Evolutionary conservation across 2,888 invertebrate genomes (phyloP), one percentile per base, ranked within the genome.

Genomic region (Meteorus cinctellus): DNA sequence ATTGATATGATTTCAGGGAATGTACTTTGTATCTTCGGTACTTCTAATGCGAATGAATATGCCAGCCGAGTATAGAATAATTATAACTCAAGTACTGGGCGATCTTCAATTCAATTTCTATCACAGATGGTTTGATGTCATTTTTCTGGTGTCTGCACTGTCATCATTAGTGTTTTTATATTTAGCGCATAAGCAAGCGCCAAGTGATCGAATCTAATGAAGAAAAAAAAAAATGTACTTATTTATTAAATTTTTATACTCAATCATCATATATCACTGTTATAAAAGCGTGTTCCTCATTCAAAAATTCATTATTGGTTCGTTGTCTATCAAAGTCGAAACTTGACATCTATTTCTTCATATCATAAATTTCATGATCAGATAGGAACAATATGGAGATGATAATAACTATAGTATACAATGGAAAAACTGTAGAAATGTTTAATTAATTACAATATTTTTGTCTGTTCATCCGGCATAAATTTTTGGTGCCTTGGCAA

Each of bases 71-170:
- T 99, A 99, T 90, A 92, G 99, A 51, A 95, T 95, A 66, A 99
- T 99, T 69, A 95, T 96, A 79, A 95, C 96, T 0, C 93, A 95
- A 91, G 99, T 99, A 0, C 90, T 99, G 24, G 99, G 99, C 0
- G 98, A 98, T 87, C 91, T 99, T 78, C 98, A 99, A 90, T 99
- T 99, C 86, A 98, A 97, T 89, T 99, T 99, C 92, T 99, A 99
- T 88, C 99, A 99, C 89, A 93, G 99, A 77, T 99, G 99, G 99
- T 99, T 99, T 89, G 99, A 99, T 90, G 99, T 99, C 4, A 99
- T 99, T 87, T 99, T 99, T 90, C 91, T 99, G 77, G 96, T 99
- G 31, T 98, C 98, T 86, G 99, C 99, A 0, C 90, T 99, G 55
- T 96, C 97, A 19, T 98, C 98, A 79, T 98, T 99, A 84, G 94